Evolutionary conservation across 92 coral and sea anemone species (phyloP).

Genomic region (Galaxea fascicularis): DNA sequence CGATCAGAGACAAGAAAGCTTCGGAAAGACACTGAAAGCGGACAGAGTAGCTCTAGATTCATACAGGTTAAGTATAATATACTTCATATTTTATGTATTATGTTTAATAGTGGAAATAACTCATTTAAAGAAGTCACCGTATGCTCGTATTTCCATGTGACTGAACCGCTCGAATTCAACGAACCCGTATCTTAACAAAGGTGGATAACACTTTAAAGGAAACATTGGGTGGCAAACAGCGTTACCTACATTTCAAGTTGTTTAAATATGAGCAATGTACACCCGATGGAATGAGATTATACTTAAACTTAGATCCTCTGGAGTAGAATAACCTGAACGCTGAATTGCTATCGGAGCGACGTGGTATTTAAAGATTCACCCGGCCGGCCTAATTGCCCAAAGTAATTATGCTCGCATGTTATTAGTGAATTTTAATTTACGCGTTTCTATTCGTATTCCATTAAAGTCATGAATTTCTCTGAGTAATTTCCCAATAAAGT

Average conservation of each 20-base stretch:
- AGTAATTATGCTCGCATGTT: neutral
- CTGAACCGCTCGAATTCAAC: neutral
- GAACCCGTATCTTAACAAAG: neutral
- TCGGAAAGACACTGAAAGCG: slow-evolving; percentile 31
- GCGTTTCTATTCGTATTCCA: slow-evolving; percentile 14
- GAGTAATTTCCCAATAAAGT: neutral
- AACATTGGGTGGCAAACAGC: neutral
- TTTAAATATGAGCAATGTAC: neutral
- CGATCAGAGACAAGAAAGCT: slow-evolving; percentile 60
- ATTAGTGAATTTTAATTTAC: slow-evolving; percentile 30
- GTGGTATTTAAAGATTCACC: neutral
- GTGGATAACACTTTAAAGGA: neutral
- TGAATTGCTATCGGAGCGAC: neutral
- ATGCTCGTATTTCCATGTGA: neutral
- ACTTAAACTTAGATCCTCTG: neutral
- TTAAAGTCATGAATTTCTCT: slow-evolving; percentile 10
- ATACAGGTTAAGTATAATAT: slow-evolving; percentile 37
- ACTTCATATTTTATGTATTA: neutral
- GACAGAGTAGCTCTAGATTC: slow-evolving; percentile 30
- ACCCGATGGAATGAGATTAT: neutral
- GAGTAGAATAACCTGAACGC: too few species aligned
- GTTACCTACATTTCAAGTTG: neutral
- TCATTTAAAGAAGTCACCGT: neutral
- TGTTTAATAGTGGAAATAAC: slow-evolving; percentile 12
- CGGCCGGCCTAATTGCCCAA: neutral